Evolutionary conservation across 2,113 vertebrate species (phyloP).

Genomic region (Saimiri boliviensis): DNA sequence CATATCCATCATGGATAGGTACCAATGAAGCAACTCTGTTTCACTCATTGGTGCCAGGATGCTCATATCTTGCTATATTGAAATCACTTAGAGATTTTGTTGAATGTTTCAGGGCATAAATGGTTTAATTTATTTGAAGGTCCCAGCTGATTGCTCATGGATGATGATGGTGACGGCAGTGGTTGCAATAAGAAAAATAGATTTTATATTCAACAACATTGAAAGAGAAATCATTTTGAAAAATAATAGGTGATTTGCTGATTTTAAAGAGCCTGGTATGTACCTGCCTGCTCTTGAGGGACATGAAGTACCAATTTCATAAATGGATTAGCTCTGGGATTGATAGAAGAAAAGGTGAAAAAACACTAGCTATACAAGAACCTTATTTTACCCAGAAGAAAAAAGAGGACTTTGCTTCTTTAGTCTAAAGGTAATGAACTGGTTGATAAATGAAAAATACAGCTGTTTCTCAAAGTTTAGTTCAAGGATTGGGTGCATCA

Average conservation of each 20-base stretch:
- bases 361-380: background rate
- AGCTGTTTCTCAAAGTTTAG: conserved; percentile 5
- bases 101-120: conserved; percentile 16
- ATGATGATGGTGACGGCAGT: background rate
- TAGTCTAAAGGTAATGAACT: background rate
- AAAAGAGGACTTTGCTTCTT: background rate
- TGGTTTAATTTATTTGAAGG: conserved; percentile 13
- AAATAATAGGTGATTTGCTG: background rate
- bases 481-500: background rate
- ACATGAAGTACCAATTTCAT: conserved; percentile 35
- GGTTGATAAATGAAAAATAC: background rate
- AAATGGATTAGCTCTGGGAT: conserved; percentile 44
- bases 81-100: conserved; percentile 32
- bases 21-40: background rate
- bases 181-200: conserved; percentile 31
- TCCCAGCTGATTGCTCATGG: background rate
- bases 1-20: background rate
- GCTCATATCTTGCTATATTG: conserved; percentile 15
- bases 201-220: conserved; percentile 40
- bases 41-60: background rate
- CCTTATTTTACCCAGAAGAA: background rate
- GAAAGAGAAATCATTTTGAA: background rate
- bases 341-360: conserved; percentile 21
- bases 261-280: conserved; percentile 13
- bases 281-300: conserved; percentile 13